Percentiles rank a stretch among this genome's conserved stretches.
phyloP scores from a whole-genome alignment of 2,113 vertebrate genomes.

The Urocynchramus pylzowi region DNA sequence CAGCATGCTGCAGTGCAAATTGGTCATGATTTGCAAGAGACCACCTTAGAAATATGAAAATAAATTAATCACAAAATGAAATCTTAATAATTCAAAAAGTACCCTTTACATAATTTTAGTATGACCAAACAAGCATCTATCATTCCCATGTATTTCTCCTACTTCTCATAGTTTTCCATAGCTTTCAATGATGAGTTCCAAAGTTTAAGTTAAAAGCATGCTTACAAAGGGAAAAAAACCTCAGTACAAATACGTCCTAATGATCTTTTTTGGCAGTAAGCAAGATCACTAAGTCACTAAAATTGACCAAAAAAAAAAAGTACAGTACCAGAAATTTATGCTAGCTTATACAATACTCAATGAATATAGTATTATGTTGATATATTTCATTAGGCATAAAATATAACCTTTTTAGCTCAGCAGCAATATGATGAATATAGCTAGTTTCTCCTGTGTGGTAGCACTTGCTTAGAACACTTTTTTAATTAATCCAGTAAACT shows the following conservation, averaged over 20 bases:
- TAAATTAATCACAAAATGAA: constrained; percentile 14
- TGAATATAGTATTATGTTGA: background rate
- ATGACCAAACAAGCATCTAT: background rate
- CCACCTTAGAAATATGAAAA: constrained; percentile 81
- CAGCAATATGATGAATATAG: background rate
- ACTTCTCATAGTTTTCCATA: background rate
- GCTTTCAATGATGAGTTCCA: background rate
- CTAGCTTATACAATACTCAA: background rate
- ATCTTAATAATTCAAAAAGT: background rate
- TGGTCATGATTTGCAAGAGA: constrained; percentile 88
- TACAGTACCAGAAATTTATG: background rate
- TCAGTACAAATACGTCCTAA: background rate
- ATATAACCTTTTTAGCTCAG: background rate
- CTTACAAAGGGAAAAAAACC: background rate
- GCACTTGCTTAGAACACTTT: background rate
- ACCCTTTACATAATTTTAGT: background rate
- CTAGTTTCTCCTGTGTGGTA: background rate
- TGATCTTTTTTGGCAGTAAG: background rate
- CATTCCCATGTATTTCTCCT: background rate
- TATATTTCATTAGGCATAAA: background rate
- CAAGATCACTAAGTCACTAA: background rate
- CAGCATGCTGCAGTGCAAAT: constrained; percentile 91
- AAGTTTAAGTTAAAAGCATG: background rate
- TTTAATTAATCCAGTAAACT: background rate
- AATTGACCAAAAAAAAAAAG: background rate